These are phyloP conservation scores for Aelia acuminata DNA, from an alignment of 2,888 invertebrate genomes.

Conservation along the genomic window DNA sequence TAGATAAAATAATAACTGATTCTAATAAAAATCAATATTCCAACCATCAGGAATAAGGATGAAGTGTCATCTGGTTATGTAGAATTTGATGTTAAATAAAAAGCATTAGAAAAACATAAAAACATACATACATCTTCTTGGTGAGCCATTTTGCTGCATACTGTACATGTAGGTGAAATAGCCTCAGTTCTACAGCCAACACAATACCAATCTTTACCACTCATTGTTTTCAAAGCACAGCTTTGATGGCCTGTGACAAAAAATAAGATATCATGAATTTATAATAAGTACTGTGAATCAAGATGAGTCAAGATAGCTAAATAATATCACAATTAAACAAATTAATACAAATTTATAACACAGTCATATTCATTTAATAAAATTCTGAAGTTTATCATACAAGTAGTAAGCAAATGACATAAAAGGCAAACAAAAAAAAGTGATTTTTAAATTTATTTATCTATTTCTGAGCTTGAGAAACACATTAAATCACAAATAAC, in stretches of 20 bases:
- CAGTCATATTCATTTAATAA: too few species aligned
- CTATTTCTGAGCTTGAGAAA: too few species aligned
- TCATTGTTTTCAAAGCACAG: constrained; percentile 53
- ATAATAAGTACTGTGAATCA: not conserved
- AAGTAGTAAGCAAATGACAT: too few species aligned
- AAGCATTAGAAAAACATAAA: not conserved
- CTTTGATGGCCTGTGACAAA: constrained; percentile 53
- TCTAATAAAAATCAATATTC: too few species aligned
- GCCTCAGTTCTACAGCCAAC: constrained; percentile 52
- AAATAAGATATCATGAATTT: not conserved
- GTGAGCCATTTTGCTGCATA: constrained; percentile 15
- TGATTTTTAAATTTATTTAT: too few species aligned
- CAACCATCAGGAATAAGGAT: not conserved
- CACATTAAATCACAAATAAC: too few species aligned
- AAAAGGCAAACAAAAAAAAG: too few species aligned
- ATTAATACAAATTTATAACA: not conserved
- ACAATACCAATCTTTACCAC: constrained; percentile 55
- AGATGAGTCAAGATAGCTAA: not conserved
- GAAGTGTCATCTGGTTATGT: not conserved
- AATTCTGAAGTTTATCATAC: too few species aligned
- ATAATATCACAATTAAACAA: not conserved
- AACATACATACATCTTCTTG: constrained; percentile 38
- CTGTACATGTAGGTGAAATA: not conserved
- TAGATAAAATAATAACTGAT: too few species aligned
- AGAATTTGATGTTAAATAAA: too few species aligned